phyloP scores from a whole-genome alignment of 2,797 vertebrate species.

The Muscicapa striata region DNA sequence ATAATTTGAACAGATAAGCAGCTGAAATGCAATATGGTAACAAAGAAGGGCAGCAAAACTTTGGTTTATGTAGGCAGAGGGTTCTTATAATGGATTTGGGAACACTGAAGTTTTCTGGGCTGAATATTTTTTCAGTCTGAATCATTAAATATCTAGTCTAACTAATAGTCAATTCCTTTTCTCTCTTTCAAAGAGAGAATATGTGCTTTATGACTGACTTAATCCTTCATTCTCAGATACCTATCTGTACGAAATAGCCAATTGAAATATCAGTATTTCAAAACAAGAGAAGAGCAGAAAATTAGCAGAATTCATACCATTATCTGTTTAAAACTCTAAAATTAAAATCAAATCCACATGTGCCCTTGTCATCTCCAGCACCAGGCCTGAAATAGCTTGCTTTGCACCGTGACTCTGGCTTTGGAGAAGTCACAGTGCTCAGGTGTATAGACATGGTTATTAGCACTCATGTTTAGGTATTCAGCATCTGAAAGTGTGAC shows the following conservation, averaged over 20 bases:
- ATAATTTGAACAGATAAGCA: not conserved
- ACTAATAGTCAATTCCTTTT: not conserved
- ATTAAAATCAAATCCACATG: not conserved
- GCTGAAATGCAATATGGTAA: not conserved
- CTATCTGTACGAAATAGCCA: not conserved
- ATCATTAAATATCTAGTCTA: not conserved
- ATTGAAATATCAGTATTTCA: not conserved
- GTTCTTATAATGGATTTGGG: not conserved
- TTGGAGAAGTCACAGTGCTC: not conserved
- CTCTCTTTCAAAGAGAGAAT: not conserved
- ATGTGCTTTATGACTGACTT: not conserved
- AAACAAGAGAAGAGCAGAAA: not conserved
- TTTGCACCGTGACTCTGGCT: not conserved
- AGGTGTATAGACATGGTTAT: not conserved
- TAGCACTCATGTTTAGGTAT: not conserved
- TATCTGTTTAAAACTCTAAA: not conserved
- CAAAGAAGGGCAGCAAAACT: not conserved
- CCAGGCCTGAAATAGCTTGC: not conserved
- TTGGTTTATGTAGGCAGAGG: not conserved
- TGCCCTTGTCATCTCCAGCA: not conserved
- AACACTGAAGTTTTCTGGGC: not conserved
- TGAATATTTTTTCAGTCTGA: not conserved
- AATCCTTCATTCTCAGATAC: not conserved
- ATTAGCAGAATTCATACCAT: rapidly evolving
- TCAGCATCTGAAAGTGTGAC: not conserved